Conservation (phyloP, 2,888 invertebrate genomes). For the Polyommatus iphigenia region DNA sequence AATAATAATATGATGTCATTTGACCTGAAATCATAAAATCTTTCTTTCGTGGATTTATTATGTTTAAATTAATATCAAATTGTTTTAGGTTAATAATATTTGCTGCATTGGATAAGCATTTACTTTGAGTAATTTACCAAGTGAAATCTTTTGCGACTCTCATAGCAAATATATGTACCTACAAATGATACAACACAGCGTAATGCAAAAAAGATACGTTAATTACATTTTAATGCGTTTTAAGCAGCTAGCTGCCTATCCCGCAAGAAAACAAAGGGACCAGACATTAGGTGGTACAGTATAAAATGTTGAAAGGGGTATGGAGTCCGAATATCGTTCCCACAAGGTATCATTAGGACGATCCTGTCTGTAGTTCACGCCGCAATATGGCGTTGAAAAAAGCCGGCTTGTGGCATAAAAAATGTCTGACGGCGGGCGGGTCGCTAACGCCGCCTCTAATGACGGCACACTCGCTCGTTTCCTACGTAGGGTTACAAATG, state of each 20-base stretch:
- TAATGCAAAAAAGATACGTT: not conserved
- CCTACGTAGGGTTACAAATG: conserved; percentile 55
- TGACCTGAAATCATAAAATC: too few species aligned
- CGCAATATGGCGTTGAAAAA: conserved; percentile 56
- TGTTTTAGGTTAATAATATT: too few species aligned
- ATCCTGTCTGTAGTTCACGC: conserved; percentile 44
- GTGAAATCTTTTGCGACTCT: not conserved
- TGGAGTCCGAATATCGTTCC: conserved; percentile 39
- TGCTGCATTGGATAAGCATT: too few species aligned
- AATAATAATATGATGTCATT: too few species aligned
- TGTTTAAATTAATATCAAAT: too few species aligned
- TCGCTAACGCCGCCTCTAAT: conserved; percentile 76
- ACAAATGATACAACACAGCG: not conserved
- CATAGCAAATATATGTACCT: not conserved
- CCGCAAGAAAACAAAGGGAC: conserved; percentile 1
- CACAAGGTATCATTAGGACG: conserved; percentile 43
- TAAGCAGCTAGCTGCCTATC: not conserved
- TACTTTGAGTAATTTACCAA: not conserved
- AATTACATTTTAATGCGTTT: conserved; percentile 15
- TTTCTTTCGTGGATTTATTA: too few species aligned
- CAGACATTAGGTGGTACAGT: conserved; percentile 16
- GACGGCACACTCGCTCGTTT: conserved; percentile 58
- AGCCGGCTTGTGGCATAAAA: conserved; percentile 71
- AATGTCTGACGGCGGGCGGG: conserved; percentile 75
- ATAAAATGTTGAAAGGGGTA: conserved; percentile 29